Evolutionary conservation across 2,113 vertebrate genomes (phyloP), one percentile per base, ranked within the genome.

Genomic region (Vulpes vulpes): DNA sequence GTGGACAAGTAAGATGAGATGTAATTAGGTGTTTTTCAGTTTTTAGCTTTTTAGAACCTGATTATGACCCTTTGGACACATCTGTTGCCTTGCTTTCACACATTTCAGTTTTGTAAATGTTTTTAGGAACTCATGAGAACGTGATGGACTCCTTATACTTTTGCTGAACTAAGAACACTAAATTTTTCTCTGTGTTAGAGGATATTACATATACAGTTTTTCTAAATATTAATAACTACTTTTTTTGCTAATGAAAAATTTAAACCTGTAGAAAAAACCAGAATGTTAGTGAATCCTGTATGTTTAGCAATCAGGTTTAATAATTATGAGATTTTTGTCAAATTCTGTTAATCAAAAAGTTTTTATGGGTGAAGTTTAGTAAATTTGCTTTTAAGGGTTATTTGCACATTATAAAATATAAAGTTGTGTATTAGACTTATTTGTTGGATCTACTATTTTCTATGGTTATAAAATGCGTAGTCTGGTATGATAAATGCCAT

Each of bases 211-310:
- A 23, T 67, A 55, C 3, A 32, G 57, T 76, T 95, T 62, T 83
- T 76, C 30, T 95, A 65, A 49, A 71, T 22, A 38, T 43, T 65
- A 67, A 16, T 55, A 89, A 57, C 14, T 65, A 35, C 38, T 95
- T 49, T 64, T 92, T 62, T 93, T 83, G 62, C 23, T 78, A 43
- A 51, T 73, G 53, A 74, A 95, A 64, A 91, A 30, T 38, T 90
- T 93, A 49, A 93, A 89, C 14, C 9, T 59, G 23, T 11, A 67
- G 35, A n/a, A 93, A 71, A 88, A 62, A 95, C 35, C 43, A 83
- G 49, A 64, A 35, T 59, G 65, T 73, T 69, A 78, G 16, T 82
- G 73, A 92, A 43, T 83, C 69, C 20, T 53, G 1, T 65, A 16
- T 96, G 74, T 89, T 20, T 53, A 55, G 51, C 84, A 51, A 55